These are phyloP conservation scores for Eulemur coronatus DNA, from an alignment of 2,797 vertebrate genomes.

Conservation along the genomic window DNA sequence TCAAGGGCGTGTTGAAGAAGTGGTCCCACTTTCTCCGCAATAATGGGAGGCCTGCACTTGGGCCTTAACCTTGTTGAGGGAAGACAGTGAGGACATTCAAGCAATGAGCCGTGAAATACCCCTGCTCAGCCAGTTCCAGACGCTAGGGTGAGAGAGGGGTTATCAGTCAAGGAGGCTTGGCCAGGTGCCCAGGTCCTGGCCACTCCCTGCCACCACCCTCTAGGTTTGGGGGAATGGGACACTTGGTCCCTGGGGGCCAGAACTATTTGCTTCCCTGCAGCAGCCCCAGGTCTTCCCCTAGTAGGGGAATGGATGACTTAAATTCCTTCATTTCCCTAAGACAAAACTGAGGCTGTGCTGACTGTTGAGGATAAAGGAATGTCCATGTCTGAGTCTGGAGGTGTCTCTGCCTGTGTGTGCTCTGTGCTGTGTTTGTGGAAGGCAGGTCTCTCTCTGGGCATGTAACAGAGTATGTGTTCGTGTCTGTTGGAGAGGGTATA, in stretches of 20 bases:
- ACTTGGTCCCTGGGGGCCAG: background rate
- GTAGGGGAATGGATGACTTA: background rate
- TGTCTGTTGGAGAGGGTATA: background rate
- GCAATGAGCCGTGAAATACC: background rate
- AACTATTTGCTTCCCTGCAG: background rate
- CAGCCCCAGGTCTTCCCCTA: background rate
- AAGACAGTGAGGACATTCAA: background rate
- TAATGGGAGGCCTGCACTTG: background rate
- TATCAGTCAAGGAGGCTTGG: background rate
- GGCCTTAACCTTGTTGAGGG: background rate
- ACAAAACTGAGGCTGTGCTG: background rate
- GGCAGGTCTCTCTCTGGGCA: background rate
- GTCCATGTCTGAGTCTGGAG: background rate
- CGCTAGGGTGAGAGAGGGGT: background rate
- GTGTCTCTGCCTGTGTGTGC: background rate
- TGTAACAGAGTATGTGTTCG: fast-evolving
- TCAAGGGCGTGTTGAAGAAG: background rate
- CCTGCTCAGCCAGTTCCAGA: background rate
- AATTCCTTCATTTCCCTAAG: background rate
- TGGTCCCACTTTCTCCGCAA: background rate
- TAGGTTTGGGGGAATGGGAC: background rate
- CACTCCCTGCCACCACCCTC: background rate
- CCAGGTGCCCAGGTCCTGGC: background rate
- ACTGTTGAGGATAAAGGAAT: background rate
- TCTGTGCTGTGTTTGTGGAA: background rate